A percentile compares a stretch with the other conserved stretches of the same genome.
These are phyloP conservation scores for Gasterosteus nipponicus DNA, from an alignment of 2,113 vertebrate species.

Conservation along the genomic window DNA sequence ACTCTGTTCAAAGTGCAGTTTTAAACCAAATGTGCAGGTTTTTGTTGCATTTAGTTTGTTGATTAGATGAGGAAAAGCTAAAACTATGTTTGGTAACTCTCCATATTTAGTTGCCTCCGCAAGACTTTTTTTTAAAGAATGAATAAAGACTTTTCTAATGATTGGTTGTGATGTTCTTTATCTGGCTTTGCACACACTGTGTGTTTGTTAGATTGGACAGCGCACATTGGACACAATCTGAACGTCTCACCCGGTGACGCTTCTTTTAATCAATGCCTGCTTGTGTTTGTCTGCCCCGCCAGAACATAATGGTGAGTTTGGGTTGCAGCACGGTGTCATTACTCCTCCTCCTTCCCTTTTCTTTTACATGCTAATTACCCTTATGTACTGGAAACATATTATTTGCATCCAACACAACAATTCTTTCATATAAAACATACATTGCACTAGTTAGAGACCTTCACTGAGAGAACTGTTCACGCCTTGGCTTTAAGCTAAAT, in stretches of 20 bases:
- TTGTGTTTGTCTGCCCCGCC: slow-evolving; percentile 30
- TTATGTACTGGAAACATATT: slow-evolving; percentile 18
- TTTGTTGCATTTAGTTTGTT: slow-evolving; percentile 25
- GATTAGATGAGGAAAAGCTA: slow-evolving; percentile 13
- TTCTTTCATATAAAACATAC: neutral
- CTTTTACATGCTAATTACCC: slow-evolving; percentile 1
- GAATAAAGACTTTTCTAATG: slow-evolving; percentile 48
- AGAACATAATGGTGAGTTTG: slow-evolving; percentile 51
- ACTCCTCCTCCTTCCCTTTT: slow-evolving; percentile 36
- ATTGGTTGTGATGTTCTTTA: slow-evolving; percentile 16
- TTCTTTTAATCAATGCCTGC: slow-evolving; percentile 49
- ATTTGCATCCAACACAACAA: neutral
- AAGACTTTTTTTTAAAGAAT: slow-evolving; percentile 26
- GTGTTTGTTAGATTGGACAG: slow-evolving; percentile 7
- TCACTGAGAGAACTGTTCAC: neutral
- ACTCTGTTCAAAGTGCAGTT: slow-evolving; percentile 11
- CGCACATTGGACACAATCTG: too few species aligned
- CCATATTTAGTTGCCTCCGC: slow-evolving; percentile 5
- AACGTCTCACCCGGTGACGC: neutral
- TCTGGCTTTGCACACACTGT: slow-evolving; percentile 9
- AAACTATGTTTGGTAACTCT: slow-evolving; percentile 16
- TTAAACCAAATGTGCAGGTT: slow-evolving; percentile 16
- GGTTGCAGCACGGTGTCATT: slow-evolving; percentile 22
- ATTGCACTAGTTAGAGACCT: neutral
- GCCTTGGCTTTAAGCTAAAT: neutral